A percentile compares a stretch with the other conserved stretches of the same genome.
Conservation (phyloP, 2,797 vertebrate species). For the Helarctos malayanus region DNA sequence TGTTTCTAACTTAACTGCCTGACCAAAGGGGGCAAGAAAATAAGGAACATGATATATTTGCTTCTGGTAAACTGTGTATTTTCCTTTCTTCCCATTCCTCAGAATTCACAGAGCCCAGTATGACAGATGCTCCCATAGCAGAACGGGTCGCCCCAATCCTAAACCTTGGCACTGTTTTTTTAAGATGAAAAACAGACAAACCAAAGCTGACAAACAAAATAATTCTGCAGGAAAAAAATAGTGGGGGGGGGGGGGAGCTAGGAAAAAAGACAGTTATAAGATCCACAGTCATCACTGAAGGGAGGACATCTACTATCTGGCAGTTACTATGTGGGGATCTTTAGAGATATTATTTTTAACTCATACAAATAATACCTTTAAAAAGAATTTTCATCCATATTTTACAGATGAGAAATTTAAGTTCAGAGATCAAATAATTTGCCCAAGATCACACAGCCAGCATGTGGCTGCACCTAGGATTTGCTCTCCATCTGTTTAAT, state of each 20-base stretch:
- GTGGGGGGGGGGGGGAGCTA: background rate
- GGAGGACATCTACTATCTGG: background rate
- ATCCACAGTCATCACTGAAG: background rate
- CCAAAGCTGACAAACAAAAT: slow-evolving; percentile 18
- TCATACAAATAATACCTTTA: background rate
- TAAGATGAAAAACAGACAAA: slow-evolving; percentile 55
- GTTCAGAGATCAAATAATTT: slow-evolving; percentile 34
- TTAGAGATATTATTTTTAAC: slow-evolving; percentile 35
- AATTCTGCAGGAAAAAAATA: background rate
- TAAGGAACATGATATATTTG: background rate
- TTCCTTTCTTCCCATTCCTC: background rate
- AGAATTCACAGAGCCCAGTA: background rate
- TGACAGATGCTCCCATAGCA: background rate
- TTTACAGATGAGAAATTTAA: slow-evolving; percentile 45
- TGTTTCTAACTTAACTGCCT: slow-evolving; percentile 45
- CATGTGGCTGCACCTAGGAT: background rate
- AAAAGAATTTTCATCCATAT: background rate
- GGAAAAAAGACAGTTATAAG: background rate
- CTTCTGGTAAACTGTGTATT: slow-evolving; percentile 6
- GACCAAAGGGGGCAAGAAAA: slow-evolving; percentile 33
- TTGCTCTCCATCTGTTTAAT: background rate
- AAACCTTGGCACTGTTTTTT: background rate
- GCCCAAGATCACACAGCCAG: background rate
- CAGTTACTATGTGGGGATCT: background rate
- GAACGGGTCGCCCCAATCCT: background rate